These are phyloP conservation scores for Hyaena hyaena DNA, from an alignment of 2,113 vertebrate genomes.

Conservation along the genomic window DNA sequence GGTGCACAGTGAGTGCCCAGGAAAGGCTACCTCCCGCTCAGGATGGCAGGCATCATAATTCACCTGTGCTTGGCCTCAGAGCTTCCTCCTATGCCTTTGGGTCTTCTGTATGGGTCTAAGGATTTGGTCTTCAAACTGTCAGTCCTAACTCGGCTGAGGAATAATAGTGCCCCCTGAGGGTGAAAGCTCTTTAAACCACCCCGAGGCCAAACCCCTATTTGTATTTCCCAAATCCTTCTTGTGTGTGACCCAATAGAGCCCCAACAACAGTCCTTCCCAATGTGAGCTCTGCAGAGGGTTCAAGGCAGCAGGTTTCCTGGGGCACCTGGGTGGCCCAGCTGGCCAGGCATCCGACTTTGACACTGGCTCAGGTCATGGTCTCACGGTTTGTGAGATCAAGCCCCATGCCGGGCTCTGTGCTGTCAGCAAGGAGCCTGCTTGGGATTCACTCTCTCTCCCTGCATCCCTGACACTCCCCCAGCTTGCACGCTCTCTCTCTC, in stretches of 20 bases:
- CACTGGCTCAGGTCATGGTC: too few species aligned
- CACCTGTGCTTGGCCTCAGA: rapidly evolving
- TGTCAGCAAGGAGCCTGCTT: too few species aligned
- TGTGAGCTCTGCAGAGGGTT: background rate
- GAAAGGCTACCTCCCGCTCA: rapidly evolving
- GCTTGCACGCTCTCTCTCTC: too few species aligned
- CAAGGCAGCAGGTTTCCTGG: background rate
- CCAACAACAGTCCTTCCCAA: background rate
- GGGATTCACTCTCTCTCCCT: too few species aligned
- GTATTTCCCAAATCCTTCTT: background rate
- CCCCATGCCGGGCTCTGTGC: too few species aligned
- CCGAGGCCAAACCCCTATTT: too few species aligned
- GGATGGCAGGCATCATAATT: rapidly evolving
- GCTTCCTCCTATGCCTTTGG: too few species aligned
- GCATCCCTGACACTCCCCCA: too few species aligned
- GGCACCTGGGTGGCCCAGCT: too few species aligned
- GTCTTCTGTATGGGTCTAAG: background rate
- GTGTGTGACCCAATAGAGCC: background rate
- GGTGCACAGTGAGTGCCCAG: rapidly evolving
- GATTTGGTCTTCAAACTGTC: background rate
- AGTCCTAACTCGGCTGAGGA: background rate
- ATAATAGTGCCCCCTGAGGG: rapidly evolving
- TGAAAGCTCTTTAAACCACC: background rate
- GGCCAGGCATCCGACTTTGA: too few species aligned
- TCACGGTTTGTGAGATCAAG: too few species aligned